These are phyloP conservation scores for Heliconius nattereri DNA, from an alignment of 1,140 invertebrate species.

Conservation along the genomic window DNA sequence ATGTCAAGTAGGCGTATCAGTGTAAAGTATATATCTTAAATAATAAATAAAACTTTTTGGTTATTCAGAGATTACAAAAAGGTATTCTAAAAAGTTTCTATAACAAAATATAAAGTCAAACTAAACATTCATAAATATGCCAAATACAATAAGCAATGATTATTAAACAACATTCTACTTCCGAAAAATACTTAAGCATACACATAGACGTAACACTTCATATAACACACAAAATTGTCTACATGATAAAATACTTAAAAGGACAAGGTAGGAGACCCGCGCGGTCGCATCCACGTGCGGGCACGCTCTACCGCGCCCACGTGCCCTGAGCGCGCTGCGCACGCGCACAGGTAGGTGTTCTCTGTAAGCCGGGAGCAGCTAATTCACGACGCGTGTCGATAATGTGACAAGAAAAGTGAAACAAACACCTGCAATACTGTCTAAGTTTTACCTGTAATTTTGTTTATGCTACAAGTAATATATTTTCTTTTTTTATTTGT, in stretches of 20 bases:
- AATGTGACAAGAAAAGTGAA: slow-evolving; percentile 30
- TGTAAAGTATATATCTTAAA: neutral
- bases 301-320: slow-evolving; percentile 54
- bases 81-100: neutral
- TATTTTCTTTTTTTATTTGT: neutral
- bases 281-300: slow-evolving; percentile 57
- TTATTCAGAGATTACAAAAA: neutral
- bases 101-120: neutral
- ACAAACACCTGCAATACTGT: slow-evolving; percentile 13
- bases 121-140: neutral
- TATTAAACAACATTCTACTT: neutral
- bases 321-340: slow-evolving; percentile 46
- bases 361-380: slow-evolving; percentile 24
- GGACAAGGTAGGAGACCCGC: slow-evolving; percentile 44
- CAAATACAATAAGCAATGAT: neutral
- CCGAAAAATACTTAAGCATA: neutral
- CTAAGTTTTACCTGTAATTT: slow-evolving; percentile 12
- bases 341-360: slow-evolving; percentile 46
- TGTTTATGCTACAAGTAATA: neutral
- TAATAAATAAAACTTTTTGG: neutral
- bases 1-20: slow-evolving; percentile 61
- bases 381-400: slow-evolving; percentile 45
- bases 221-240: neutral
- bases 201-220: neutral
- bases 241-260: slow-evolving; percentile 48